A percentile compares a stretch with the other conserved stretches of the same genome.
Evolutionary conservation across 2,888 invertebrate species (phyloP).

Genomic region (Drosophila subsilvestris): DNA sequence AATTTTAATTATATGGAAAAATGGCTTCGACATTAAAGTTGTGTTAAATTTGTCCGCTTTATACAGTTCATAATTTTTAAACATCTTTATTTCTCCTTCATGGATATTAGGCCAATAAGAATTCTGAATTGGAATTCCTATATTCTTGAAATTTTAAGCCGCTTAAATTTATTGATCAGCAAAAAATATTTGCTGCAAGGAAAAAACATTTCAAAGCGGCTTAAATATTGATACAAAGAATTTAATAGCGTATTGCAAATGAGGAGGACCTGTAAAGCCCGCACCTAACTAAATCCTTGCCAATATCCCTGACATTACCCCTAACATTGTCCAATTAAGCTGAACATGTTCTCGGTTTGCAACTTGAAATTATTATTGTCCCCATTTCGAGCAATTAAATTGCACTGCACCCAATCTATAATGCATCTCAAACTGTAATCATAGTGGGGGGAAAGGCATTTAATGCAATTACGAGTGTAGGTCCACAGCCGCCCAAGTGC

Average conservation of each 20-base stretch:
- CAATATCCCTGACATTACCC: not conserved
- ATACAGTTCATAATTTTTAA: constrained; percentile 20
- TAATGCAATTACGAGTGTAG: constrained; percentile 10
- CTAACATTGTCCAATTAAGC: not conserved
- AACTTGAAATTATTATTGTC: constrained; percentile 1
- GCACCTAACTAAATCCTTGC: not conserved
- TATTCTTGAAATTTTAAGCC: not conserved
- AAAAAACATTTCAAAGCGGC: not conserved
- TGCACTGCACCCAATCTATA: not conserved
- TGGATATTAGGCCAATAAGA: too few relatives aligned
- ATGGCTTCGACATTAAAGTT: constrained; percentile 40
- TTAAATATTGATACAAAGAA: not conserved
- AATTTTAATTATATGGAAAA: constrained; percentile 43
- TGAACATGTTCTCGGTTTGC: not conserved
- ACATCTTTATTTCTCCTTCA: constrained; percentile 8
- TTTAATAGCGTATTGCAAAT: constrained; percentile 3
- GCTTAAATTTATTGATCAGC: not conserved
- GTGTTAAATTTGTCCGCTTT: constrained; percentile 5
- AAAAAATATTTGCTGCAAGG: not conserved
- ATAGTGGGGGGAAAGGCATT: not conserved
- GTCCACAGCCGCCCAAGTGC: not conserved
- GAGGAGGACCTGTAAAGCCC: not conserved
- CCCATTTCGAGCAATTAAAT: constrained; percentile 9
- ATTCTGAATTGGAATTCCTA: not conserved
- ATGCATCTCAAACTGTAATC: constrained; percentile 23